phyloP scores from a whole-genome alignment of 2,113 vertebrate species.

The Gavia stellata region DNA sequence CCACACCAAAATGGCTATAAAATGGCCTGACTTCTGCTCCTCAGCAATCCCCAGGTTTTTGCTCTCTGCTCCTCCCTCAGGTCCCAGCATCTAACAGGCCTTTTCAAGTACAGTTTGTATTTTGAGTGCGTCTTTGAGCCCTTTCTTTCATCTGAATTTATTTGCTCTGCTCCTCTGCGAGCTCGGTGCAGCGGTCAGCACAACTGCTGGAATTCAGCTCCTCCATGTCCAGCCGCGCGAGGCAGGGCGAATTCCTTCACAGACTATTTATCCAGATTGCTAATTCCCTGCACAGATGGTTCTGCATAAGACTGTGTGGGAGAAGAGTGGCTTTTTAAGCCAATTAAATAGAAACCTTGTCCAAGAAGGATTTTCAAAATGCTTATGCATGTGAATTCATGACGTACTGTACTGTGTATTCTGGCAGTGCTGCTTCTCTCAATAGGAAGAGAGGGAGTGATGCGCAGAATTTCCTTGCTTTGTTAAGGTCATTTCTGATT shows the following conservation, averaged over 20 bases:
- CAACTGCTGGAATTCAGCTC: slow-evolving; percentile 41
- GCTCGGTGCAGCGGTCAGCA: slow-evolving; percentile 15
- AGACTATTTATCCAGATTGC: slow-evolving; percentile 66
- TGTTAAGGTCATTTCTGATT: background rate
- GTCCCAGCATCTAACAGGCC: background rate
- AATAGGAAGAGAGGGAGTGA: background rate
- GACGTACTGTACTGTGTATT: slow-evolving; percentile 33
- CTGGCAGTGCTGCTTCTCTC: background rate
- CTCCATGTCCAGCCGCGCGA: slow-evolving; percentile 27
- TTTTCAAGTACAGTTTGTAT: background rate
- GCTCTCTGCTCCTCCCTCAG: background rate
- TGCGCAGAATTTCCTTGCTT: background rate
- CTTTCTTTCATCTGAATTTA: background rate
- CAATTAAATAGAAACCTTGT: slow-evolving; percentile 72
- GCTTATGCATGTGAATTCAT: slow-evolving; percentile 63
- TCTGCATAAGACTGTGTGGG: slow-evolving; percentile 61
- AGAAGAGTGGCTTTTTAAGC: slow-evolving; percentile 71
- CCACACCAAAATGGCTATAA: accelerated
- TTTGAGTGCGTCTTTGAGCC: background rate
- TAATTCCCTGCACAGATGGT: slow-evolving; percentile 70
- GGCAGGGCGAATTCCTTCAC: slow-evolving; percentile 52
- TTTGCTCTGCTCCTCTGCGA: background rate
- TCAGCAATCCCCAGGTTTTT: accelerated
- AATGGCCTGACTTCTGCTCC: background rate
- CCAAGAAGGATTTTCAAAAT: slow-evolving; percentile 62